These are phyloP conservation scores for Trichoplax adhaerens DNA, from an alignment of 37 sponge, comb jelly and placozoan species.

Conservation along the genomic window DNA sequence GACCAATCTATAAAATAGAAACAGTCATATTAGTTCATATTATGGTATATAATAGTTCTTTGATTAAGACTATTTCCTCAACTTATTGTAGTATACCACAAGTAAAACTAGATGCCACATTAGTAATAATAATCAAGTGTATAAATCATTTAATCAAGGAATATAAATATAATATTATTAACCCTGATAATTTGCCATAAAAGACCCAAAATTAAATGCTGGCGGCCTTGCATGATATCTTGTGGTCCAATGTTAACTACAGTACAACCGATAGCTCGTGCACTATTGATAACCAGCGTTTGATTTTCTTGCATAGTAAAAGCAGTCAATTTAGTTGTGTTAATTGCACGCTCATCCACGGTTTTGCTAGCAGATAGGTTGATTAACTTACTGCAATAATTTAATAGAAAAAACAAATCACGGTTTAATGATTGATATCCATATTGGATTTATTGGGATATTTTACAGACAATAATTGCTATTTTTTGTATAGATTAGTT, in stretches of 20 bases:
- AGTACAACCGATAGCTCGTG: constrained; percentile 10
- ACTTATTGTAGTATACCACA: no score
- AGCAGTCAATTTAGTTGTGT: constrained; percentile 12
- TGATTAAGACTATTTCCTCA: not conserved
- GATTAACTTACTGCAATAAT: constrained; percentile 11
- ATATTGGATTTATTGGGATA: no score
- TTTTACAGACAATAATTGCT: no score
- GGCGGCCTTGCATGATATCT: constrained; percentile 6
- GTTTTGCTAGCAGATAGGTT: constrained; percentile 6
- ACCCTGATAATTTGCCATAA: constrained; percentile 15
- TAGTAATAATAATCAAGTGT: no score
- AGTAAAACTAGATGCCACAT: no score
- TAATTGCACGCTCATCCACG: constrained; percentile 16
- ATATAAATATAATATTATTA: constrained; percentile 6
- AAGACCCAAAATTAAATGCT: constrained; percentile 4
- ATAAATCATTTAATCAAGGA: not conserved
- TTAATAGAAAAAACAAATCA: no score
- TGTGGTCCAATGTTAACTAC: constrained; percentile 8
- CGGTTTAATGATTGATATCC: no score
- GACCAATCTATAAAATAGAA: not conserved
- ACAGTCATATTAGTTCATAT: not conserved
- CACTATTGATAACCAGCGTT: constrained; percentile 8
- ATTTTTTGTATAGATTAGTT: no score
- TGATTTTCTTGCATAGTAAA: constrained; percentile 26
- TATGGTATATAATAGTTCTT: constrained; percentile 2